Evolutionary conservation across 64 coral and sea anemone genomes (phyloP).

Genomic region (Pocillopora verrucosa): DNA sequence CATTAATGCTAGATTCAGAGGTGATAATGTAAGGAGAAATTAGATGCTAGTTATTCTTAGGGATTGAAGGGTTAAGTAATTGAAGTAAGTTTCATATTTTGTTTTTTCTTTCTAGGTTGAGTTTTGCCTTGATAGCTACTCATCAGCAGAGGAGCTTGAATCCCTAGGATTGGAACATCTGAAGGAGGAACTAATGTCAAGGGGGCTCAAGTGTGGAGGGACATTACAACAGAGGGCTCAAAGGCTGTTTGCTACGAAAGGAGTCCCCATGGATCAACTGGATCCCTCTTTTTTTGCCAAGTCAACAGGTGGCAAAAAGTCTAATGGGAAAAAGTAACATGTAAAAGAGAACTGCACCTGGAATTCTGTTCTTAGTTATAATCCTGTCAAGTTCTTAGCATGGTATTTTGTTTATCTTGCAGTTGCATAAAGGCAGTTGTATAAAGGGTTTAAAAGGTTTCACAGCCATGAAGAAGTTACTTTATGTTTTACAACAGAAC

Average conservation of each 20-base stretch:
- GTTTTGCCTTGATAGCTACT: slow-evolving; percentile 66
- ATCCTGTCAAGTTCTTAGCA: too few species aligned
- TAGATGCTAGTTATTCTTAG: too few species aligned
- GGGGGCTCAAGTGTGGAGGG: slow-evolving; percentile 95
- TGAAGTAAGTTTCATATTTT: not conserved
- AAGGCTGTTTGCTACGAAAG: slow-evolving; percentile 87
- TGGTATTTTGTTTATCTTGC: too few species aligned
- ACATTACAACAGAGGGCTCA: slow-evolving; percentile 95
- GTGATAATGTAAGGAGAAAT: too few species aligned
- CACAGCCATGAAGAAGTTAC: too few species aligned
- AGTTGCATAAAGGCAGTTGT: too few species aligned
- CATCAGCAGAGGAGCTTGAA: slow-evolving; percentile 61
- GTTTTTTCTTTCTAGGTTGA: slow-evolving; percentile 5
- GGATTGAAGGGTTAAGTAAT: too few species aligned
- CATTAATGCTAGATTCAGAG: too few species aligned
- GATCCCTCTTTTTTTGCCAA: slow-evolving; percentile 87
- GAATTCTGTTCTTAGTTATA: too few species aligned
- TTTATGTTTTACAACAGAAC: too few species aligned
- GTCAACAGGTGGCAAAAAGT: slow-evolving; percentile 54
- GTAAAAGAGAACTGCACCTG: too few species aligned
- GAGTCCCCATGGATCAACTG: slow-evolving; percentile 67
- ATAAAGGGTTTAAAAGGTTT: too few species aligned
- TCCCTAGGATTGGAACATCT: slow-evolving; percentile 72
- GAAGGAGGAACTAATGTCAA: slow-evolving; percentile 68
- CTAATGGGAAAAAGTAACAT: slow-evolving; percentile 45